Conservation (phyloP, 2,797 vertebrate genomes). For the Synanceia verrucosa region DNA sequence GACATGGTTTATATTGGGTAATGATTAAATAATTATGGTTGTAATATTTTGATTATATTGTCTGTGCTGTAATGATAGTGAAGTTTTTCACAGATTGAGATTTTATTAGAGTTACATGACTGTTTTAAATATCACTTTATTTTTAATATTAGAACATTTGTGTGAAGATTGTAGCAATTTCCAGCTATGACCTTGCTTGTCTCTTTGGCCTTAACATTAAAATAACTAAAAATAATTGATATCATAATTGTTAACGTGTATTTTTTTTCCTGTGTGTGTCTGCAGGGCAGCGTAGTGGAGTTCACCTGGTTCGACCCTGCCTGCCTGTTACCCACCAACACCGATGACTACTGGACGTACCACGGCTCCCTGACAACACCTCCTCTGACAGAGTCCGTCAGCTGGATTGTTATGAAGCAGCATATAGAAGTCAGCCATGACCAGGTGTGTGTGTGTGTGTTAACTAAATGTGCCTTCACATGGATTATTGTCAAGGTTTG, state of each 20-base stretch:
- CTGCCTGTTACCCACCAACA: constrained; percentile 86
- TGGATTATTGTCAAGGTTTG: not conserved
- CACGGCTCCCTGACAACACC: constrained; percentile 93
- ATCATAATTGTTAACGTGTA: not conserved
- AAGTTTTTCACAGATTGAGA: not conserved
- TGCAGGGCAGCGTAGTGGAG: constrained; percentile 84
- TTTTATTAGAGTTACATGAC: not conserved
- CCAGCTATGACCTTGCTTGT: not conserved
- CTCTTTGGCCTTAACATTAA: not conserved
- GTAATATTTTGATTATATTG: not conserved
- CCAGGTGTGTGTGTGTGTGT: constrained; percentile 78
- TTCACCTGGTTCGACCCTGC: constrained; percentile 88
- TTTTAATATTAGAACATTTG: not conserved
- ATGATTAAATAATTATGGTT: not conserved
- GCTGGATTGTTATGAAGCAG: constrained; percentile 93
- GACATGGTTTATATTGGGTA: not conserved
- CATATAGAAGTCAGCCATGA: constrained; percentile 91
- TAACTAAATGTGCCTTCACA: not conserved
- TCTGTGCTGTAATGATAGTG: not conserved
- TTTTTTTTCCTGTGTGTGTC: not conserved
- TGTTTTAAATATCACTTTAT: not conserved
- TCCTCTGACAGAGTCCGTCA: constrained; percentile 92
- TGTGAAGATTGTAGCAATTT: not conserved
- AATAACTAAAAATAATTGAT: not conserved
- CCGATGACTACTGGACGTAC: constrained; percentile 93